Conservation (phyloP, 2,113 vertebrate genomes). For the Boleophthalmus pectinirostris region DNA sequence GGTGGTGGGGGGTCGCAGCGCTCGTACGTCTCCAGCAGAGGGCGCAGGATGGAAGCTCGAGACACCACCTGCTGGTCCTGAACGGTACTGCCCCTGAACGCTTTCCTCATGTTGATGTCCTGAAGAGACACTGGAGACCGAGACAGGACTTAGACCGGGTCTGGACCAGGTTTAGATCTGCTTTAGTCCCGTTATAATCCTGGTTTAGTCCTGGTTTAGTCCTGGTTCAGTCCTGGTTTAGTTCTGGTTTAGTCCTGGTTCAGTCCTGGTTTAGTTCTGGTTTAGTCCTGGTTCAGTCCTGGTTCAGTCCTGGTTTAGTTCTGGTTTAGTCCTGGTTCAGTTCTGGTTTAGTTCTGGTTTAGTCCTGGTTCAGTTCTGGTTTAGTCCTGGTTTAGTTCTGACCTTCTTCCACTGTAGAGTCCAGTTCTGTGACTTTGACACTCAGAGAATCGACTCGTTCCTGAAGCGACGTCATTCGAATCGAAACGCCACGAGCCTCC, state of each 20-base stretch:
- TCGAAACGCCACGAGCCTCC: constrained; percentile 86
- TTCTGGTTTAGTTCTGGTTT: neutral
- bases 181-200: neutral
- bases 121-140: constrained; percentile 84
- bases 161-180: neutral
- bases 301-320: neutral
- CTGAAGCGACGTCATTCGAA: constrained; percentile 85
- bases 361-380: neutral
- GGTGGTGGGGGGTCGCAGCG: constrained; percentile 89
- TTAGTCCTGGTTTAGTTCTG: too few relatives aligned
- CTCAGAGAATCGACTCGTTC: constrained; percentile 87
- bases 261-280: neutral
- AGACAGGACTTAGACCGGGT: neutral
- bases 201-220: neutral
- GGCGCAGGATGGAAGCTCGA: constrained; percentile 88
- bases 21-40: constrained; percentile 91
- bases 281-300: neutral
- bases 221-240: neutral
- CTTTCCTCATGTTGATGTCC: constrained; percentile 95
- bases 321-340: neutral
- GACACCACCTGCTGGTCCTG: constrained; percentile 95
- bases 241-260: neutral
- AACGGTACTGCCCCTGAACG: constrained; percentile 90
- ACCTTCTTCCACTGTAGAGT: constrained; percentile 90
- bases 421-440: constrained; percentile 88